Conservation (phyloP, 2,113 vertebrate genomes). For the Myiozetetes cayanensis region DNA sequence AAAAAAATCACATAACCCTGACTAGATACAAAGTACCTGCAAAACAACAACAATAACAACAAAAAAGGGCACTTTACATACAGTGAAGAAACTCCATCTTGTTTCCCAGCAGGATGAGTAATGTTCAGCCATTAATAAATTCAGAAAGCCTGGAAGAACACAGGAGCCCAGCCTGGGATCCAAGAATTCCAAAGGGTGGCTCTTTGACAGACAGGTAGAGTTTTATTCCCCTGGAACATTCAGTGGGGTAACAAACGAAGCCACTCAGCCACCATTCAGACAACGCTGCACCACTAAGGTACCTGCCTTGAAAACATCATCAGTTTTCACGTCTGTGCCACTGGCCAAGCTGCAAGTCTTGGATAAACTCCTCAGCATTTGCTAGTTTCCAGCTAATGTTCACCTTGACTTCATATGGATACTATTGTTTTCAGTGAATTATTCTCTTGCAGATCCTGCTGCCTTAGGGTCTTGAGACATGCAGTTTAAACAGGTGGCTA, state of each 20-base stretch:
- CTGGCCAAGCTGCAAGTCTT: neutral
- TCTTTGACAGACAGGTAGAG: neutral
- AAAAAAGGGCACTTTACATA: neutral
- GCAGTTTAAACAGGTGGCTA: slow-evolving; percentile 60
- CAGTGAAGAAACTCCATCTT: neutral
- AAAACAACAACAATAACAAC: neutral
- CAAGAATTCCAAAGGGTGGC: neutral
- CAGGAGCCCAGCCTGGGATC: neutral
- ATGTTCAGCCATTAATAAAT: neutral
- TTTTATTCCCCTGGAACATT: neutral
- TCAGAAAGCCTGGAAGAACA: neutral
- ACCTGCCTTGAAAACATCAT: slow-evolving; percentile 23
- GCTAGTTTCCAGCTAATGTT: slow-evolving; percentile 33
- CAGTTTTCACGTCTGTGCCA: slow-evolving; percentile 1
- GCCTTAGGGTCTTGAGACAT: slow-evolving; percentile 48
- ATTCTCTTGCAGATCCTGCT: neutral
- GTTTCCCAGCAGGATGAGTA: neutral
- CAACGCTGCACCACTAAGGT: neutral
- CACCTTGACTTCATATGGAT: slow-evolving; percentile 4
- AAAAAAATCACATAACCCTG: neutral
- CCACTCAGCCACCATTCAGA: neutral
- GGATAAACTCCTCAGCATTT: slow-evolving; percentile 33
- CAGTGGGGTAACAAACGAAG: neutral
- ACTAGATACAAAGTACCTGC: neutral
- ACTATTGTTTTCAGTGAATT: neutral